These are phyloP conservation scores for Melieria omissa DNA, from an alignment of 2,888 invertebrate species.

Conservation along the genomic window DNA sequence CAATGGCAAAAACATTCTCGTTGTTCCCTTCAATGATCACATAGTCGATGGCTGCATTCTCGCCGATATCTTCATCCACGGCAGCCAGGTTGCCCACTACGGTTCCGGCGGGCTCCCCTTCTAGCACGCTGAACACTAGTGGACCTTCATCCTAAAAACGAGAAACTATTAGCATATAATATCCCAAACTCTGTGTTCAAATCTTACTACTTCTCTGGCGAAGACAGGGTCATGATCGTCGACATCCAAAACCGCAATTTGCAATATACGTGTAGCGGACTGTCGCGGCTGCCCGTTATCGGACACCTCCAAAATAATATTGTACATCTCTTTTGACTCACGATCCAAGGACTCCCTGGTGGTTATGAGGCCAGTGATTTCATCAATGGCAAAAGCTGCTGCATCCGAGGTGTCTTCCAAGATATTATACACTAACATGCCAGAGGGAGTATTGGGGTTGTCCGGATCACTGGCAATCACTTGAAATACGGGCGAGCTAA, in stretches of 20 bases:
- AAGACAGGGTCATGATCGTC: constrained; percentile 85
- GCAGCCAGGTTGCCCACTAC: constrained; percentile 77
- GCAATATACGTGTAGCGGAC: constrained; percentile 77
- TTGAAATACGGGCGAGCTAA: constrained; percentile 80
- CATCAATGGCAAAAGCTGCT: constrained; percentile 73
- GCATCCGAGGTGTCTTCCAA: constrained; percentile 76
- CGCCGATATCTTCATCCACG: constrained; percentile 78
- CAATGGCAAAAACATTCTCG: constrained; percentile 72
- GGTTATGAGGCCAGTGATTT: constrained; percentile 77
- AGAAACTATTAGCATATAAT: not conserved
- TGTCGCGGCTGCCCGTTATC: constrained; percentile 84
- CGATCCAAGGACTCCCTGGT: constrained; percentile 78
- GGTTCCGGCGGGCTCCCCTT: constrained; percentile 76
- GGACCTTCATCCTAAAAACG: constrained; percentile 73
- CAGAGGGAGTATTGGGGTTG: constrained; percentile 80
- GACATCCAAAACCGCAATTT: constrained; percentile 76
- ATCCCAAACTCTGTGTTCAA: not conserved
- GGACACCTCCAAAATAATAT: constrained; percentile 80
- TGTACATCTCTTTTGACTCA: constrained; percentile 78
- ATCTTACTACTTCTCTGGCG: constrained; percentile 73
- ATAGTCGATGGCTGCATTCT: constrained; percentile 81
- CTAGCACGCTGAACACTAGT: constrained; percentile 72
- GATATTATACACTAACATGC: constrained; percentile 77
- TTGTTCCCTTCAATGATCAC: constrained; percentile 80
- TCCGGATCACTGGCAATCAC: constrained; percentile 83